Percentiles rank a stretch among this genome's conserved stretches.
phyloP scores from a whole-genome alignment of 1,140 invertebrate species.

The Lepeophtheirus salmonis region DNA sequence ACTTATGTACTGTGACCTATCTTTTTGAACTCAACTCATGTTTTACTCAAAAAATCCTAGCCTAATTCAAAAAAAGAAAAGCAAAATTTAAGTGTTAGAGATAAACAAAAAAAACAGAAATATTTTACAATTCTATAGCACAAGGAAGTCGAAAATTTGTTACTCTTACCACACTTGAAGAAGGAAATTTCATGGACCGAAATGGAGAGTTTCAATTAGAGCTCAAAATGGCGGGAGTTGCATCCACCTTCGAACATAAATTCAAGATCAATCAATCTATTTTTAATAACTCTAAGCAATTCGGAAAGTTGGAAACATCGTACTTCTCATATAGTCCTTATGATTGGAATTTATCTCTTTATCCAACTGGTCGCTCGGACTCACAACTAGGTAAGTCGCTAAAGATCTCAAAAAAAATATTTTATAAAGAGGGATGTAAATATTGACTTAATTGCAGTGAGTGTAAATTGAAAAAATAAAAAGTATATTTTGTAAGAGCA shows the following conservation, averaged over 20 bases:
- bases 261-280: slow-evolving; percentile 35
- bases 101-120: slow-evolving; percentile 55
- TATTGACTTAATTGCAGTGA: too few species aligned
- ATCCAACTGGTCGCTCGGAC: slow-evolving; percentile 29
- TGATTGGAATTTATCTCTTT: slow-evolving; percentile 61
- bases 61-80: too few species aligned
- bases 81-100: too few species aligned
- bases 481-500: too few species aligned
- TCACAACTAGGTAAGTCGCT: slow-evolving; percentile 1
- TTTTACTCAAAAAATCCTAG: too few species aligned
- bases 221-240: slow-evolving; percentile 51
- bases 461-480: too few species aligned
- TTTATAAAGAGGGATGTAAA: too few species aligned
- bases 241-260: slow-evolving; percentile 53
- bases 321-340: slow-evolving; percentile 58
- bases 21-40: too few species aligned
- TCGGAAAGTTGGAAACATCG: slow-evolving; percentile 41
- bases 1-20: too few species aligned
- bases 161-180: slow-evolving; percentile 50
- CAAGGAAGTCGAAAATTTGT: slow-evolving; percentile 61
- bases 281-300: slow-evolving; percentile 21
- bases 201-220: slow-evolving; percentile 67
- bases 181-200: slow-evolving; percentile 53
- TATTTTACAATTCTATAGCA: slow-evolving; percentile 47
- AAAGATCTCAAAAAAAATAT: too few species aligned